Percentiles rank a stretch among this genome's conserved stretches.
Evolutionary conservation across 2,113 vertebrate genomes (phyloP).

Genomic region (Apaloderma vittatum): DNA sequence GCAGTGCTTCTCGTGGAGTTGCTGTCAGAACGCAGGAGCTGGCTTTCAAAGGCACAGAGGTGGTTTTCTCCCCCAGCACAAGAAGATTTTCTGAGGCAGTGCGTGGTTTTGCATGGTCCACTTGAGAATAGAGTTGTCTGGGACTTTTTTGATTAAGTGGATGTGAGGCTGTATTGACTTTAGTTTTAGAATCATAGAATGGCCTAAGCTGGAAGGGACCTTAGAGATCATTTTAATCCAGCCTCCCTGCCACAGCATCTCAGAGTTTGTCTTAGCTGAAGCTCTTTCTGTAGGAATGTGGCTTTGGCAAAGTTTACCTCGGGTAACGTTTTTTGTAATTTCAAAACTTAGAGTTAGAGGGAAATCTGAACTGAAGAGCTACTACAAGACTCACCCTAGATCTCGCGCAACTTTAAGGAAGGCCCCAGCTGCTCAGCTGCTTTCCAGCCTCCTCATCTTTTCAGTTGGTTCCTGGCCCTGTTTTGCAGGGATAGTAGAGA

Average conservation of each 20-base stretch:
- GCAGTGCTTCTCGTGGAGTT: neutral
- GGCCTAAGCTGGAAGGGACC: no score
- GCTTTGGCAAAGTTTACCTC: neutral
- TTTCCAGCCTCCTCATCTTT: neutral
- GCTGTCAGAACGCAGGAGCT: neutral
- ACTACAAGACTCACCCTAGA: neutral
- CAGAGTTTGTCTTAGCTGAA: neutral
- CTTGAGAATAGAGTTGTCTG: neutral
- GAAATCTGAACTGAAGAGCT: neutral
- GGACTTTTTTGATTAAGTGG: neutral
- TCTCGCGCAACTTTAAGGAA: neutral
- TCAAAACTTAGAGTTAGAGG: neutral
- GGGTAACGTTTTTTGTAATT: neutral
- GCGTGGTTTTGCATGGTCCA: neutral
- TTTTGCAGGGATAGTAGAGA: neutral
- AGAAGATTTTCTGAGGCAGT: neutral
- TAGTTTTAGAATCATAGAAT: no score
- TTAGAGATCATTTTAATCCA: no score
- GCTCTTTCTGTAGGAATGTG: neutral
- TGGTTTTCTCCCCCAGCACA: neutral
- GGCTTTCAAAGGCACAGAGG: neutral
- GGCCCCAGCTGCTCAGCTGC: neutral
- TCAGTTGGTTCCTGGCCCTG: neutral
- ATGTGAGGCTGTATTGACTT: neutral
- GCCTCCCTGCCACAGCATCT: no score